Evolutionary conservation across 2,113 vertebrate species (phyloP), one percentile per base, ranked within the genome.

Genomic region (Boulengeromyrus knoepffleri): DNA sequence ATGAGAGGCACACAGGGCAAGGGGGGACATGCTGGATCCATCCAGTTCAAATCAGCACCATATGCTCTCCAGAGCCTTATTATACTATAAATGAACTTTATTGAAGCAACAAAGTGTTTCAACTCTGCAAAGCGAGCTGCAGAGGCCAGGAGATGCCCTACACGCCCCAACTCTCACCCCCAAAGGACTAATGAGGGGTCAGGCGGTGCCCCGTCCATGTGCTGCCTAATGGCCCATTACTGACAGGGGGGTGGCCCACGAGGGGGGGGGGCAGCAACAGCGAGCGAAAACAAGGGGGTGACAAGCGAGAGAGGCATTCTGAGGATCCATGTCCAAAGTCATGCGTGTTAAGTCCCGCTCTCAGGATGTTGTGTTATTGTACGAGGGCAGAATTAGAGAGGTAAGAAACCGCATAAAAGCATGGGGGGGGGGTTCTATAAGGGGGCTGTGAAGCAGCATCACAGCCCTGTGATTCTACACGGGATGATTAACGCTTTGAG

Each of bases 81-180:
- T 95, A 91, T 95, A 92, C 97, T 94, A 94, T 94, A 97, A 97
- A 96, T 94, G 95, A 96, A 93, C 95, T 95, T 97, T 97, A 97
- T 97, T 96, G 95, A 95, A 93, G 95, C 94, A 94, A 95, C 92
- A 93, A 95, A 95, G 95, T 92, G 86, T 91, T 94, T 94, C 91
- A 70, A 92, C 90, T 94, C 95, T 93, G 93, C 95, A 89, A 50
- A 93, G 93, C 89, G 94, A 89, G 93, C 92, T 91, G 92, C 93
- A 90, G 89, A 91, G 92, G 46, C 91, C 88, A 42, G 0, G 13
- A 0, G 70, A 45, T 77, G 50, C 89, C 90, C 6, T 88, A 85
- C 92, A 42, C 92, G 93, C 93, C 24, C 92, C n/a, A 77, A 70
- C n/a, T 70, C 62, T 70, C 62, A 31, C n/a, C 62, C 62, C n/a